phyloP scores from a whole-genome alignment of 2,113 vertebrate genomes.

The Pachycephala philippinensis region DNA sequence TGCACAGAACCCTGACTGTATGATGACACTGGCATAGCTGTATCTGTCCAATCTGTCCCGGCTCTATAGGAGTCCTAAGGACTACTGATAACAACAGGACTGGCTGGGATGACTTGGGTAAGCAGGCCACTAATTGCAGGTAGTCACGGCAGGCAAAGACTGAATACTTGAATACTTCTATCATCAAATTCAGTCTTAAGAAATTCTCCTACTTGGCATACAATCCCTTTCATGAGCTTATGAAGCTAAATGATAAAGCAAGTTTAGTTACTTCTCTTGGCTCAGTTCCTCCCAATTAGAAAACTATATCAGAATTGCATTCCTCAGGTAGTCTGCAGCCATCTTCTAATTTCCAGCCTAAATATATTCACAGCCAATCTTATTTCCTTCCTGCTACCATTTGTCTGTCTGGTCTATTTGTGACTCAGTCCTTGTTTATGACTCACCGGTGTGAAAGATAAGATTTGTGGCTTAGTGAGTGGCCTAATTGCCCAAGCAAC shows the following conservation, averaged over 20 bases:
- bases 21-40: not conserved
- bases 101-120: not conserved
- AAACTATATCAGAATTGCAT: not conserved
- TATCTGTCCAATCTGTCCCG: not conserved
- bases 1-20: not conserved
- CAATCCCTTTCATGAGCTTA: not conserved
- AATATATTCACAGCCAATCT: conserved; percentile 38
- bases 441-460: conserved; percentile 53
- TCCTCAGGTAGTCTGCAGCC: conserved; percentile 14
- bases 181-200: not conserved
- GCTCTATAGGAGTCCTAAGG: not conserved
- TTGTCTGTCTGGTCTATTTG: conserved; percentile 59
- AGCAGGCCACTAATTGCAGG: not conserved
- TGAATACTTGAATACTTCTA: not conserved
- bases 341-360: conserved; percentile 22
- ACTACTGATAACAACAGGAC: not conserved
- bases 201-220: not conserved
- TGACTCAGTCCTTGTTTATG: conserved; percentile 53
- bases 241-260: not conserved
- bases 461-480: conserved; percentile 57
- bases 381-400: conserved; percentile 50
- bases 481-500: conserved; percentile 37
- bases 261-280: not conserved
- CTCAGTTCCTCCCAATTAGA: not conserved
- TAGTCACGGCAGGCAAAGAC: not conserved